Evolutionary conservation across 2,113 vertebrate genomes (phyloP), one percentile per base, ranked within the genome.

Genomic region (Spilogale gracilis): DNA sequence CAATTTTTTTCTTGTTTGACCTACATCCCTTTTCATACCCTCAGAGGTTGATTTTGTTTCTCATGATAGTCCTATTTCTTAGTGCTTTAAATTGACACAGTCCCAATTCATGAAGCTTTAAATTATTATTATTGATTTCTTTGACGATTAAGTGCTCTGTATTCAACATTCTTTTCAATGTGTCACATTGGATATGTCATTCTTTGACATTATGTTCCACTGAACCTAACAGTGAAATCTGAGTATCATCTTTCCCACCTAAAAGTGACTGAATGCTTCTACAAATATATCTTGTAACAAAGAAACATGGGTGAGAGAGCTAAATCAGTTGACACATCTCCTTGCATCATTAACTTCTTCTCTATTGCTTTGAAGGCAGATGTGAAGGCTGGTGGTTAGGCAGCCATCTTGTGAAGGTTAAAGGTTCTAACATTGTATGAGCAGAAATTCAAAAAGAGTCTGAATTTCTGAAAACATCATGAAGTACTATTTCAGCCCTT

Each of bases 1-100:
- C 95, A n/a, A 89, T 8, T 96, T 98, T 97, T 83, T 13, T 18
- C 89, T 73, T 96, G 76, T 52, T 93, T 97, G 80, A 52, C 61
- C 27, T 25, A 52, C 21, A 84, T 90, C 89, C 91, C 60, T 98
- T 76, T 97, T 97, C 45, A 81, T 97, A 6, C 94, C 88, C 87
- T 97, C 93, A 91, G 95, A 89, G 0, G 52, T 98, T 96, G 93
- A 45, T 97, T 97, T 97, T 95, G 94, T 81, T 87, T 95, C 45
- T 95, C 52, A 23, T 90, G 74, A 96, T 58, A 95, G 92, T 97
- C 97, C 79, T 95, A 87, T 83, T 97, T 92, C 89, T 97, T 71
- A 74, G 91, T 92, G 86, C 92, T 98, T 98, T 96, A 95, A 93
- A 94, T 95, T 98, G 83, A 17, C 92, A 93, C 61, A 94, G 96